phyloP scores from a whole-genome alignment of 1,140 invertebrate species.

The Scaptomyza graminum region DNA sequence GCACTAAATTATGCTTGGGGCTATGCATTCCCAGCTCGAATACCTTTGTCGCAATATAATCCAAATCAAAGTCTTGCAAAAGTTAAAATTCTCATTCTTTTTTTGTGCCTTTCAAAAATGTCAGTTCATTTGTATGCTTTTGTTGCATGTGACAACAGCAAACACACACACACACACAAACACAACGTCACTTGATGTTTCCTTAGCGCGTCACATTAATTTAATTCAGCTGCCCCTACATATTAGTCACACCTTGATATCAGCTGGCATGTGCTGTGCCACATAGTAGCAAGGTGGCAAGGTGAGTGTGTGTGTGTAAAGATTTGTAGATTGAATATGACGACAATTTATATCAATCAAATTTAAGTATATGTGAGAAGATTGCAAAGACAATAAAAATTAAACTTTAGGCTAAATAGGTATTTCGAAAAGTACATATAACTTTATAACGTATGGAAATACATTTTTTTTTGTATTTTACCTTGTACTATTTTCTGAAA shows the following conservation, averaged over 20 bases:
- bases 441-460: no score
- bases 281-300: neutral
- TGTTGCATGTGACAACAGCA: conserved; percentile 19
- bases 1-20: neutral
- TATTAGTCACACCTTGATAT: conserved; percentile 33
- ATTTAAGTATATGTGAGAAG: no score
- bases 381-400: no score
- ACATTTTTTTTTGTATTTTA: no score
- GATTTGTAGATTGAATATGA: neutral
- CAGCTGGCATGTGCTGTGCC: neutral
- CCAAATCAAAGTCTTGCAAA: conserved; percentile 26
- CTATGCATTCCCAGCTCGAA: neutral
- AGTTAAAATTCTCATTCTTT: conserved; percentile 34
- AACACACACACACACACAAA: conserved; percentile 4
- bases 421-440: no score
- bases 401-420: no score
- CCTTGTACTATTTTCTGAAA: no score
- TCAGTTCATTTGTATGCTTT: conserved; percentile 69
- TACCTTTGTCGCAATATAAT: conserved; percentile 12
- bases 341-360: no score
- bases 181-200: neutral
- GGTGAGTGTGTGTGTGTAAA: neutral
- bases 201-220: conserved; percentile 13
- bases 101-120: conserved; percentile 46
- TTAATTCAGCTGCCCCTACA: conserved; percentile 39